Conservation (phyloP, 1,140 invertebrate genomes). For the Apis florea region DNA sequence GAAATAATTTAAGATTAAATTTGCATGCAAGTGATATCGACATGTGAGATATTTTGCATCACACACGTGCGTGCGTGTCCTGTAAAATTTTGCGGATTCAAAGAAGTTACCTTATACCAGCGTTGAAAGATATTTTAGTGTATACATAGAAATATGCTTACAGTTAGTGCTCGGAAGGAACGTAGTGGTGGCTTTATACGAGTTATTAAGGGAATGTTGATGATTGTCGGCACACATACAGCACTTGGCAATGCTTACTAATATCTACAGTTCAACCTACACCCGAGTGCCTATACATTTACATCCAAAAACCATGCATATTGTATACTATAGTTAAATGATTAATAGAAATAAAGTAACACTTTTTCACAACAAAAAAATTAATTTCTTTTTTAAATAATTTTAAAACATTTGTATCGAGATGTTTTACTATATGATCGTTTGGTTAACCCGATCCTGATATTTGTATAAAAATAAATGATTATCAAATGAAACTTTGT, state of each 20-base stretch:
- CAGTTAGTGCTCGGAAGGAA: slow-evolving; percentile 71
- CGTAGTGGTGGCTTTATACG: slow-evolving; percentile 69
- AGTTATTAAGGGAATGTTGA: slow-evolving; percentile 78
- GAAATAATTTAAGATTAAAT: slow-evolving; percentile 53
- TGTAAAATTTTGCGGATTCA: slow-evolving; percentile 22
- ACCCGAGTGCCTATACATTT: slow-evolving; percentile 75
- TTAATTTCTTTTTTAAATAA: slow-evolving; percentile 35
- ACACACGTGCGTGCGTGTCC: slow-evolving; percentile 20
- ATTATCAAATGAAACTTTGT: not conserved
- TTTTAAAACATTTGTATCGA: slow-evolving; percentile 9
- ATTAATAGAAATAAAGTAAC: slow-evolving; percentile 51
- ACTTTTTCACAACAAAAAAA: slow-evolving; percentile 45
- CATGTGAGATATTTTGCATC: slow-evolving; percentile 8
- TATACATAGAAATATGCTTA: slow-evolving; percentile 61
- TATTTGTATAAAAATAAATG: not conserved
- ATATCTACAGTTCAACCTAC: slow-evolving; percentile 74
- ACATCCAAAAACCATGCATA: slow-evolving; percentile 78
- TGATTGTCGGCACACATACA: slow-evolving; percentile 81
- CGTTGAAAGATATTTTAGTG: slow-evolving; percentile 53
- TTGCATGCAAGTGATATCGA: slow-evolving; percentile 53
- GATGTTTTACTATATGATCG: slow-evolving; percentile 23
- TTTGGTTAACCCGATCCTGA: slow-evolving; percentile 7
- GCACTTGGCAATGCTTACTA: slow-evolving; percentile 81
- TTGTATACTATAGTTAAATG: slow-evolving; percentile 59
- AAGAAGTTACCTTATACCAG: slow-evolving; percentile 58